Base-by-base conservation (phyloP, 2,113 vertebrate species). In the Ramphastos sulfuratus region DNA sequence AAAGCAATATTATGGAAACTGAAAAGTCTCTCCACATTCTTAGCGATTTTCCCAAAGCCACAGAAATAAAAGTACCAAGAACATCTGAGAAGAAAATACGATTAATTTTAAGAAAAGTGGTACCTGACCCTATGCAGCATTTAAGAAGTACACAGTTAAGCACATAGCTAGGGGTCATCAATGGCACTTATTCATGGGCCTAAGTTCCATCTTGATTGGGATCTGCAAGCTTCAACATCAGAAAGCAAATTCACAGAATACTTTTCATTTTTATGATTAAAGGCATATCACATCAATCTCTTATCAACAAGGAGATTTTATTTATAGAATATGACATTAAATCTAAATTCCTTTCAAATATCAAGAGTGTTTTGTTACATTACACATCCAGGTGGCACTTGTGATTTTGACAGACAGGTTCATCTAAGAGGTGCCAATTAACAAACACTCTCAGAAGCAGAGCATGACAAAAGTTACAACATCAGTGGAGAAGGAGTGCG, bases 341-440 rank as follows among this genome's bases (percentile, higher is more conserved):
- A 93, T 92, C 70, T 86, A 59, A 79, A 88, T 90, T 94, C 73
- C 74, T 94, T 93, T 94, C 91, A 92, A 96, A 95, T 82, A 90
- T 65, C 80, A 70, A 60, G 79, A 60, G 63, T 92, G 85, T 96
- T 94, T 90, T 79, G 82, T 93, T 91, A 95, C 78, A 85, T 80
- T 87, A 52, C 31, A 0, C 73, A 95, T 66, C 84, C 88, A 95
- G 95, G 89, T 94, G 85, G 84, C 85, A 73, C 59, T 10, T 90
- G 80, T 66, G 90, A 92, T 82, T 94, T 94, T 96, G 95, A 96
- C 88, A 89, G 91, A 85, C 93, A 93, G 88, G 80, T 71, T 94
- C 64, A 90, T 94, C 84, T 4, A 19, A 92, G 94, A 96, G 91
- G 59, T 96, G 92, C 81, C 94, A 96, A 96, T 97, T 96, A 97